Base-by-base conservation (phyloP, 2,113 vertebrate genomes). In the Thamnaconus septentrionalis region DNA sequence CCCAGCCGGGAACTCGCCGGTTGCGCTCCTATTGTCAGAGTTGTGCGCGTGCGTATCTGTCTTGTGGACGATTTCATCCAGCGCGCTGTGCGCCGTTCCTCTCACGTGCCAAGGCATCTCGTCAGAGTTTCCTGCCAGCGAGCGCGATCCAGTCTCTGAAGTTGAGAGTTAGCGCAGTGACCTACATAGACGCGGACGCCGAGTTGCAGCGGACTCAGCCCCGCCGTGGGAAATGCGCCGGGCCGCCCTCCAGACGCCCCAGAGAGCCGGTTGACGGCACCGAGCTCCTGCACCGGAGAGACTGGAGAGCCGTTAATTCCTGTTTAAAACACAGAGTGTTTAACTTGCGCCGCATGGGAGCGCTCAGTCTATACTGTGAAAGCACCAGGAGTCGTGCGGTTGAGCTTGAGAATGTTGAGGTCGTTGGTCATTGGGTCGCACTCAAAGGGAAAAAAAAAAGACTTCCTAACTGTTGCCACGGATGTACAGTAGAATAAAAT, bases 151-250 rank as follows among this genome's bases (percentile, higher is more conserved):
- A 49, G 54, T 80, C 72, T 66, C 68, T 5, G 6, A 59, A 73
- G n/a, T n/a, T n/a, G n/a, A n/a, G 76, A 63, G 18, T 31, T 58
- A 69, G 80, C 66, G 80, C 69, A 75, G 64, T 84, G 81, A 82
- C 83, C 83, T 79, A 77, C 63, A 82, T 78, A 79, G 68, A 71
- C n/a, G 52, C 42, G 66, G 76, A 73, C 61, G 63, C 66, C 64
- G 1, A 55, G 53, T 70, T 31, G 18, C 46, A 53, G 72, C 46
- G 49, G 61, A 41, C 66, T 61, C 51, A 59, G 61, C 56, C 5
- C 45, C 7, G 57, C 12, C 69, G 50, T 46, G 31, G 51, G 41
- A 65, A 42, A 18, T 45, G 7, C n/a, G 7, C 44, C 7, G 46
- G 58, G 68, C 52, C 40, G 52, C 52, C 52, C 44, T 50, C 50